A percentile compares a stretch with the other conserved stretches of the same genome.
These are phyloP conservation scores for Drosophila nr. perissopoda DNA, from an alignment of 2,888 invertebrate genomes.

Conservation along the genomic window DNA sequence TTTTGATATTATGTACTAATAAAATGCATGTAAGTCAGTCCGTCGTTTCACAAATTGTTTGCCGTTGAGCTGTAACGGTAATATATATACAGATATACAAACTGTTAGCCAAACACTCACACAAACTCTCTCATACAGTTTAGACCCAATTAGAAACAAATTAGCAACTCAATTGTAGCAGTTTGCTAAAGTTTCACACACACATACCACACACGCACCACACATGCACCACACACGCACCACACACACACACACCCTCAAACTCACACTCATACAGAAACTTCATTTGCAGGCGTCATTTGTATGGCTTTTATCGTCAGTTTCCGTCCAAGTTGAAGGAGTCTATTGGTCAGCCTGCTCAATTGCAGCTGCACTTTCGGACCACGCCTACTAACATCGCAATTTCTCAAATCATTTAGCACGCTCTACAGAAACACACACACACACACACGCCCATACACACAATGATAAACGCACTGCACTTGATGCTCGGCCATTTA, in stretches of 20 bases:
- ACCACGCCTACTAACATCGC: conserved; percentile 45
- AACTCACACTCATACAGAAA: conserved; percentile 7
- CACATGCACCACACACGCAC: conserved; percentile 3
- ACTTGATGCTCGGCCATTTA: conserved; percentile 64
- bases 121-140: conserved; percentile 5
- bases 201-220: conserved; percentile 1
- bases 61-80: conserved; percentile 64
- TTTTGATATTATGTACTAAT: conserved; percentile 72
- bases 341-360: conserved; percentile 28
- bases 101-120: conserved; percentile 14
- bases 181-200: conserved; percentile 39
- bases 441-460: conserved; percentile 17
- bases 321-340: conserved; percentile 42
- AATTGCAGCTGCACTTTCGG: conserved; percentile 25
- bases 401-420: conserved; percentile 33
- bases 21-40: conserved; percentile 81
- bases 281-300: conserved; percentile 39
- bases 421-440: conserved; percentile 18
- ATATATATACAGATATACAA: conserved; percentile 6
- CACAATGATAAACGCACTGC: conserved; percentile 53
- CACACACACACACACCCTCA: conserved; percentile 6
- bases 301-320: conserved; percentile 47
- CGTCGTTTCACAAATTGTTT: conserved; percentile 81
- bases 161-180: conserved; percentile 53
- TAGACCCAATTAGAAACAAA: conserved; percentile 53